A percentile compares a stretch with the other conserved stretches of the same genome.
Evolutionary conservation across 2,888 invertebrate genomes (phyloP).

Genomic region (Desoria tigrina): DNA sequence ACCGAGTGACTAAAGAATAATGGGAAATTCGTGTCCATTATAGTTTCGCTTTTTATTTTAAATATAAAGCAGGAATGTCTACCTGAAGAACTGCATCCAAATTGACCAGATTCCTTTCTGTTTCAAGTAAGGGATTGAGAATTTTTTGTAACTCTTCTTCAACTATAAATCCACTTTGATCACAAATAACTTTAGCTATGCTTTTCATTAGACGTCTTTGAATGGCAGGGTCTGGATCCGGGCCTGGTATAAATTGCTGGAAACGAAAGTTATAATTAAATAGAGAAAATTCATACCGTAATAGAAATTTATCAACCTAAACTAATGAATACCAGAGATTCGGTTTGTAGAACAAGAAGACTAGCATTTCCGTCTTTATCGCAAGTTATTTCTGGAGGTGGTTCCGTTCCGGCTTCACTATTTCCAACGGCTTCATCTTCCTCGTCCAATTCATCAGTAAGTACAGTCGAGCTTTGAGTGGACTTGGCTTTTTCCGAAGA

Average conservation of each 20-base stretch:
- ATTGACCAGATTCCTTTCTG: constrained; percentile 69
- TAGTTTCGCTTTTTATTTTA: too few species aligned
- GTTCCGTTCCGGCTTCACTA: too few species aligned
- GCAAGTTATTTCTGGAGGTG: too few species aligned
- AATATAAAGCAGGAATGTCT: too few species aligned
- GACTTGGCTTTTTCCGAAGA: too few species aligned
- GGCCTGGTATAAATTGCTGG: constrained; percentile 40
- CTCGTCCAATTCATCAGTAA: not conserved
- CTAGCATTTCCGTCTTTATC: constrained; percentile 2
- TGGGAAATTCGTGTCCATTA: too few species aligned
- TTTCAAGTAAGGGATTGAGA: constrained; percentile 65
- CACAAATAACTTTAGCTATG: constrained; percentile 54
- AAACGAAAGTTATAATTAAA: not conserved
- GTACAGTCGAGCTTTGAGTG: too few species aligned
- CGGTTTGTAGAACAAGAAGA: not conserved
- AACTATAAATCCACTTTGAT: constrained; percentile 73
- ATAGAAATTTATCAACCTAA: too few species aligned
- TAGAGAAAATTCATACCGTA: too few species aligned
- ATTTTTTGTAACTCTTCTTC: constrained; percentile 69
- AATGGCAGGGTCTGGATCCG: constrained; percentile 38
- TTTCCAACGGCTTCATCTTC: not conserved
- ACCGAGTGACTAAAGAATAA: constrained; percentile 35
- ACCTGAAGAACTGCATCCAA: constrained; percentile 76
- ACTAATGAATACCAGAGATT: constrained; percentile 6
- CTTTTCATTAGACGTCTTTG: constrained; percentile 44